Conservation (phyloP, 2,888 invertebrate genomes). For the Limnephilus lunatus region DNA sequence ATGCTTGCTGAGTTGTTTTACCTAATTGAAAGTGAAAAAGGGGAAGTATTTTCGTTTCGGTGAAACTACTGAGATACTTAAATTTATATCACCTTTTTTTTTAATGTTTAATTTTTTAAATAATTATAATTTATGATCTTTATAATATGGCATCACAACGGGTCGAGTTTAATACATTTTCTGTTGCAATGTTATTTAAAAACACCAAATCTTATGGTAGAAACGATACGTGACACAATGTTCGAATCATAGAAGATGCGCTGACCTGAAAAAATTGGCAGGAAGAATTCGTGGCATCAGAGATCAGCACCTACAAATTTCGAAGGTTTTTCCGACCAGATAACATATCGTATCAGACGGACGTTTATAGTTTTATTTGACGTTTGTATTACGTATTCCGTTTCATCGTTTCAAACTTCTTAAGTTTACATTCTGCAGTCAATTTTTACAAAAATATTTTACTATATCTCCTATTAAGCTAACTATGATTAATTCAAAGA, state of each 20-base stretch:
- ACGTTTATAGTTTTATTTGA: no score
- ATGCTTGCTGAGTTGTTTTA: background rate
- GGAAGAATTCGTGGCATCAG: background rate
- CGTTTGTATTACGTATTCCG: no score
- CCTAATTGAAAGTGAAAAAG: background rate
- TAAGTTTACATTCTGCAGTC: background rate
- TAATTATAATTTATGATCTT: no score
- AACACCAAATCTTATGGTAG: background rate
- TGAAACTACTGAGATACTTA: background rate
- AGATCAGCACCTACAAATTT: no score
- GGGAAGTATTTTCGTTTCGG: background rate
- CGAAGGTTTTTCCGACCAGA: background rate
- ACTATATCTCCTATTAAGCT: background rate
- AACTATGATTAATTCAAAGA: background rate
- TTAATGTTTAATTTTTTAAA: no score
- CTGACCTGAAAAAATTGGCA: background rate
- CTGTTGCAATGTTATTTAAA: background rate
- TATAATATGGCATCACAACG: no score
- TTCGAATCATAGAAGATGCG: background rate
- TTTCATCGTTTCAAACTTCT: background rate
- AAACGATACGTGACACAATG: background rate
- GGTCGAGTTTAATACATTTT: background rate
- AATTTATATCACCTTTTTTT: background rate
- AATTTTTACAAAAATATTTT: background rate
- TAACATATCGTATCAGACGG: background rate